A percentile compares a stretch with the other conserved stretches of the same genome.
phyloP scores from a whole-genome alignment of 2,888 invertebrate genomes.

The Latrodectus elegans region DNA sequence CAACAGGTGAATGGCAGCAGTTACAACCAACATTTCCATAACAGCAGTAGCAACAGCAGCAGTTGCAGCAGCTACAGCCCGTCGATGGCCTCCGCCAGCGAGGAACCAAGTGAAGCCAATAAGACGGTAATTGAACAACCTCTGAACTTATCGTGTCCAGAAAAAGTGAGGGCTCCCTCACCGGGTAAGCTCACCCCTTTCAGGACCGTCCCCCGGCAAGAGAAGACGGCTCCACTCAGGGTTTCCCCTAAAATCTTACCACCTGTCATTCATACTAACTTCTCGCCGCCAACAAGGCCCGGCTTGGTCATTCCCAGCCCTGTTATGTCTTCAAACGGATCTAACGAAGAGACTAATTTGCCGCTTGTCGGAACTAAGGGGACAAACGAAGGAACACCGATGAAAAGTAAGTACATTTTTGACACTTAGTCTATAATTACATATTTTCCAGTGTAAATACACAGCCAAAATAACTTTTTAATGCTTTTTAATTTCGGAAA shows the following conservation, averaged over 20 bases:
- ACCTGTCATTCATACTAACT: conserved; percentile 29
- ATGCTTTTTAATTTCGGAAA: too few relatives aligned
- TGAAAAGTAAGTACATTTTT: conserved; percentile 49
- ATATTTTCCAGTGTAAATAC: conserved; percentile 27
- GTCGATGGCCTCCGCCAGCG: conserved; percentile 23
- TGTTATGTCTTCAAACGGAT: background rate
- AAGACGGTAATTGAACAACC: conserved; percentile 67
- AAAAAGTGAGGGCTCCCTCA: conserved; percentile 45
- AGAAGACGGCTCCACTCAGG: conserved; percentile 16
- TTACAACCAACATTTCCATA: conserved; percentile 58
- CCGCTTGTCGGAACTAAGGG: conserved; percentile 13
- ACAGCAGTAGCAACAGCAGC: conserved; percentile 52
- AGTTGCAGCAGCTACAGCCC: conserved; percentile 48
- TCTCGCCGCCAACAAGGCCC: conserved; percentile 21
- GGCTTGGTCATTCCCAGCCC: conserved; percentile 17
- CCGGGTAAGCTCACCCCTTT: conserved; percentile 49
- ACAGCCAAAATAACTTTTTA: background rate
- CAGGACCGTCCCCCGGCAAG: conserved; percentile 30
- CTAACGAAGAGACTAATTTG: conserved; percentile 9
- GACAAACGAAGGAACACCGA: conserved; percentile 17
- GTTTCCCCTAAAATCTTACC: conserved; percentile 40
- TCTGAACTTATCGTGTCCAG: conserved; percentile 63
- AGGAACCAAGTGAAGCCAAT: conserved; percentile 26
- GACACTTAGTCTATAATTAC: background rate
- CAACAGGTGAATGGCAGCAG: conserved; percentile 43